Base-by-base conservation (phyloP, 2,888 invertebrate species). In the Nymphalis urticae region DNA sequence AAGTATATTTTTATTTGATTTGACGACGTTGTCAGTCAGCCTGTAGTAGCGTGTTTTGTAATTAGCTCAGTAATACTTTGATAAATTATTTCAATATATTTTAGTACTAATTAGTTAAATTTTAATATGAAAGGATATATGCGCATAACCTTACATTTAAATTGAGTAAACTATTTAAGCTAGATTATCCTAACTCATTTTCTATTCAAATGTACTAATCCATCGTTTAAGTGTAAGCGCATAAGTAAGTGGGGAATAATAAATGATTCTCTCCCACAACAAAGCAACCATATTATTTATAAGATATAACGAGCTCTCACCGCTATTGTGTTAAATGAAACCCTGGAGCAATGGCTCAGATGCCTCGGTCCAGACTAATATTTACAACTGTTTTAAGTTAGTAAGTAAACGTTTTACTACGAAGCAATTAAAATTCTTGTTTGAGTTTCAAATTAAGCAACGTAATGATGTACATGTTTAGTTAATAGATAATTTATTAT, bases 311-410 rank as follows among this genome's bases (percentile, higher is more conserved):
- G 73, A 71, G 75, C n/a, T 32, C 74, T 75, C 76, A 68, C 64
- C 66, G 73, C 80, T 79, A 82, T 84, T 76, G 79, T 75, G 77
- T 81, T 82, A 79, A 80, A 79, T 82, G 78, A 80, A 80, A 77
- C 76, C 74, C 71, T 72, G 75, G 66, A 75, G 74, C 74, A 71
- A 66, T 66, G 19, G 4, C 61, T 62, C 54, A 48, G 61, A 61
- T 66, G 61, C 53, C 48, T 42, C 51, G 51, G 21, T 32, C 17
- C 1, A 53, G 21, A 51, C 59, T 59, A 62, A 66, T 66, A 66
- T 62, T 61, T 36, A 10, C 24, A 24, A 66, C 32, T 36, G 48
- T 48, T 54, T 36, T 36, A 19, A 62, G 19, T 50, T 62, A 36
- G 10, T 19, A n/a, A 58, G 27, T 32, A 48, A 48, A n/a, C 54